Percentiles rank a stretch among this genome's conserved stretches.
These are phyloP conservation scores for Macrotus californicus DNA, from an alignment of 2,113 vertebrate genomes.

Conservation along the genomic window DNA sequence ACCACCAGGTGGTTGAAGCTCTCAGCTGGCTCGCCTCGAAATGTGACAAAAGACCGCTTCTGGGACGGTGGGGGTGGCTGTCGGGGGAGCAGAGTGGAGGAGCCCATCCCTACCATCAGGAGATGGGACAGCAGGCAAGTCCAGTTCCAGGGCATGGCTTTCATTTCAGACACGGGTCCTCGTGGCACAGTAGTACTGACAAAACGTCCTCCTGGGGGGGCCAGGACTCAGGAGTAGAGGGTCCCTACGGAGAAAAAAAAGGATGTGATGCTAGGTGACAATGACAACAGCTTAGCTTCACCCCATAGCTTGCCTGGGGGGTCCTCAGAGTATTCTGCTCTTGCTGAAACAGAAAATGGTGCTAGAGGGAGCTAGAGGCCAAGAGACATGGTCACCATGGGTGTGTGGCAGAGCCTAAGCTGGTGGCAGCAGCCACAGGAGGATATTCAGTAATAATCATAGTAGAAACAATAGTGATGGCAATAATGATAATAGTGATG, in stretches of 20 bases:
- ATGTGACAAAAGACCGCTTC: constrained; percentile 87
- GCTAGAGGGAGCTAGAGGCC: no score
- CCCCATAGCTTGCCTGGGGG: not conserved
- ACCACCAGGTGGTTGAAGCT: constrained; percentile 97
- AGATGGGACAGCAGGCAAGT: constrained; percentile 88
- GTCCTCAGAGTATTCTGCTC: not conserved
- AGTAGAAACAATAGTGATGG: not conserved
- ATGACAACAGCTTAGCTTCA: not conserved
- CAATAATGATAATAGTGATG: no score
- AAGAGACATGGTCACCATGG: accelerated
- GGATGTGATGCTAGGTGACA: constrained; percentile 57
- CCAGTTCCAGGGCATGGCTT: constrained; percentile 84
- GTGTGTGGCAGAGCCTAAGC: not conserved
- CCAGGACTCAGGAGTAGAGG: constrained; percentile 16
- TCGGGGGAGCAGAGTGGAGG: constrained; percentile 75
- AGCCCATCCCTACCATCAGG: constrained; percentile 83
- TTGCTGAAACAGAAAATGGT: accelerated
- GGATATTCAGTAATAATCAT: not conserved
- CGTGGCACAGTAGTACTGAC: not conserved
- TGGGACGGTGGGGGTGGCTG: constrained; percentile 80
- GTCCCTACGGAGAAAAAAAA: constrained; percentile 68
- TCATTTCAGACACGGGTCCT: constrained; percentile 76
- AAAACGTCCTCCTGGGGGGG: not conserved
- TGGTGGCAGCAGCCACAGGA: no score
- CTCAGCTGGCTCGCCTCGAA: constrained; percentile 85